Base-by-base conservation (phyloP, 2,797 vertebrate genomes). In the Pseudopleuronectes americanus region DNA sequence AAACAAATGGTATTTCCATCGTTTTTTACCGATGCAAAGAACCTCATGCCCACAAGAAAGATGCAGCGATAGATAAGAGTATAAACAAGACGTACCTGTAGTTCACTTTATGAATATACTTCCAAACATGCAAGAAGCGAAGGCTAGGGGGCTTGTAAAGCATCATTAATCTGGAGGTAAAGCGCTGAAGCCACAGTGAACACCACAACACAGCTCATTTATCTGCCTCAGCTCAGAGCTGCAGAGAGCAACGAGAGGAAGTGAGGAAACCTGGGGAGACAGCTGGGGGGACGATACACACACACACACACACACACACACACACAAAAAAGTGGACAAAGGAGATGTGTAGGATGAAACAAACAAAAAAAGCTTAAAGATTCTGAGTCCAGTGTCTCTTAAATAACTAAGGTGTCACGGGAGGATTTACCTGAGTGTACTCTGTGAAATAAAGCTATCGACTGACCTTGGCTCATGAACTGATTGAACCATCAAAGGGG, bases 161-260 rank as follows among this genome's bases (percentile, higher is more conserved):
- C 89, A 85, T 92, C 91, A 94, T 93, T 93, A 93, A 92, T 94
- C 89, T 90, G 89, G 70, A 60, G 59, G 85, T 80, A 90, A 91
- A 90, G 84, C 86, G 87, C 88, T 87, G 84, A 90, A 90, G 74
- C 85, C 79, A 80, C 23, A 67, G 84, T 87, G 84, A 91, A 92
- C 88, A 38, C 86, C 85, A 84, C 86, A 88, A 85, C 83, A 85
- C 83, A 84, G 85, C 90, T 93, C 90, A 93, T 94, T 93, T 92
- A 92, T 93, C 91, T 92, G 85, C 74, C 59, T 80, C 69, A 68
- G 80, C 86, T 89, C 86, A 36, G 81, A 91, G 87, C 76, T 57
- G 76, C 81, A 85, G 65, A 84, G 83, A 83, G 72, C 74, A 76
- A 71, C 74, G 84, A 85, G 79, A 81, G 64, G 72, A 47, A 67